These are phyloP conservation scores for Sebastiscus tertius DNA, from an alignment of 2,797 vertebrate genomes.

Conservation along the genomic window DNA sequence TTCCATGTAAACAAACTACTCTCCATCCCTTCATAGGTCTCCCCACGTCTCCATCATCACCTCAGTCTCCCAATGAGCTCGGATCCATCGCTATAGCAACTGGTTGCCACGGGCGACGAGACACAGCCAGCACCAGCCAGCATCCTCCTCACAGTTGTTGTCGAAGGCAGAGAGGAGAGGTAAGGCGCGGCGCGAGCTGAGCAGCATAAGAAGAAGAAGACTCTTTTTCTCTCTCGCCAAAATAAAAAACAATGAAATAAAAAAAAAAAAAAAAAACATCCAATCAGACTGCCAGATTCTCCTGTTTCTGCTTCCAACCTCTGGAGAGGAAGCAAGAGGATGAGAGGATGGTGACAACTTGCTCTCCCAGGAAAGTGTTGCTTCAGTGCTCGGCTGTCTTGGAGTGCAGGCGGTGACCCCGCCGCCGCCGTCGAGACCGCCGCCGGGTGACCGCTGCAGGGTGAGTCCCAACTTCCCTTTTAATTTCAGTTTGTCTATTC, in stretches of 20 bases:
- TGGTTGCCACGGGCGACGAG: constrained; percentile 75
- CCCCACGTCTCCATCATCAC: constrained; percentile 45
- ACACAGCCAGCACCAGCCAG: constrained; percentile 67
- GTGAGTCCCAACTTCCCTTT: constrained; percentile 55
- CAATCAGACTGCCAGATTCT: constrained; percentile 17
- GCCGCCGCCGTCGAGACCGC: background rate
- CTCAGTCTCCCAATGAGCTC: constrained; percentile 61
- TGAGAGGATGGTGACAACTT: constrained; percentile 48
- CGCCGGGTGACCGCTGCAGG: background rate
- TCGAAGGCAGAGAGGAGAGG: constrained; percentile 48
- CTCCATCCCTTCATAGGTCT: constrained; percentile 10
- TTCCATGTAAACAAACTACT: constrained; percentile 29
- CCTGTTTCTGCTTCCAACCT: background rate
- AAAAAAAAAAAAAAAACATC: background rate
- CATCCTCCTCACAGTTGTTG: constrained; percentile 60
- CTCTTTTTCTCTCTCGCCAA: background rate
- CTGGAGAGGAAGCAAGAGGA: background rate
- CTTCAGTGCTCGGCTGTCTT: constrained; percentile 1
- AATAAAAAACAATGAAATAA: constrained; percentile 22
- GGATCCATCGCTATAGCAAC: constrained; percentile 76
- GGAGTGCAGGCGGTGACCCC: constrained; percentile 43
- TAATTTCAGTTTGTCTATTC: background rate
- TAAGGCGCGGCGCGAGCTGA: constrained; percentile 46
- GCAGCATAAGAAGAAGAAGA: constrained; percentile 27
- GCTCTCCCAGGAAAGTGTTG: constrained; percentile 52